Base-by-base conservation (phyloP, 2,888 invertebrate genomes). In the Hypomecis punctinalis region DNA sequence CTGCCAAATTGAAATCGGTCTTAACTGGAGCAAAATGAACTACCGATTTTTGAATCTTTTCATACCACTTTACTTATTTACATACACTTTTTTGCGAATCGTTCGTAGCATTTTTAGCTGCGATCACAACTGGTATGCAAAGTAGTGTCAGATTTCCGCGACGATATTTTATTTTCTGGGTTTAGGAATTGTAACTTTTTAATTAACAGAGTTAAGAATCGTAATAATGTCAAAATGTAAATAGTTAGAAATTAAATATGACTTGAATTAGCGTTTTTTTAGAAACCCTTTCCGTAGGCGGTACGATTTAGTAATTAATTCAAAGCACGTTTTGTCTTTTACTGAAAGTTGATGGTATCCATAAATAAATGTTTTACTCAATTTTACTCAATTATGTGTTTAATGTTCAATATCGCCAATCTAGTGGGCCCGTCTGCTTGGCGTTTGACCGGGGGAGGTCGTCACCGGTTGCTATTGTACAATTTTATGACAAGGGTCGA, bases 1-100 rank as follows among this genome's bases (percentile, higher is more conserved):
- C 79, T 86, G 83, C 88, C 88, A 90, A 90, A 90, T 90, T 89
- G 88, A 86, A 88, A 85, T 82, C 79, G 72, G 79, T 79, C 82
- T 81, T 80, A 84, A 85, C 82, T 84, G 78, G 76, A 77, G 81
- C 82, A 81, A 86, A 86, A 88, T 86, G 83, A 83, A 84, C 77
- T 79, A 66, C 77, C 74, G 75, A 77, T 75, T 23, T 23, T 23
- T 23, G 23, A 23, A 23, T 23, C 23, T 78, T 78, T 76, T 75
- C 73, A 84, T 85, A 84, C 79, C 72, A 71, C 70, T 73, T 77
- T 76, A 79, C 77, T 80, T 76, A 67, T 69, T 23, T 23, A 23
- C 23, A 23, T 73, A 68, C 64, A 66, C 70, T 74, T 76, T 74
- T 71, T 67, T 67, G 68, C 61, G 70, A 63, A 69, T 72, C 62